A percentile compares a stretch with the other conserved stretches of the same genome.
Evolutionary conservation across 2,797 vertebrate genomes (phyloP).

Genomic region (Acanthiza pusilla): DNA sequence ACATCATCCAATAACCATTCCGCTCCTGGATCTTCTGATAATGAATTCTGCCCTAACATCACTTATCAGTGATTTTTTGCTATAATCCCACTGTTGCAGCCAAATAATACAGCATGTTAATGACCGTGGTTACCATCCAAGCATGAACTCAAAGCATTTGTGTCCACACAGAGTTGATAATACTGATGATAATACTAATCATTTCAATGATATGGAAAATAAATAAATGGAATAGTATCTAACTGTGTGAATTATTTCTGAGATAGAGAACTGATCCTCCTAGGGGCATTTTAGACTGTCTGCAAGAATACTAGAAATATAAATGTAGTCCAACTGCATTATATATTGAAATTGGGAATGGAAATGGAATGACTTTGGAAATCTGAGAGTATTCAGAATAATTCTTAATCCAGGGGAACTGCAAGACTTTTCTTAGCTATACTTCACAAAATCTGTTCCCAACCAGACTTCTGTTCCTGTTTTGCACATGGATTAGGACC

Average conservation of each 20-base stretch:
- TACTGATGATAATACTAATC: background rate
- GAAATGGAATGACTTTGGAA: background rate
- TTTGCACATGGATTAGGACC: background rate
- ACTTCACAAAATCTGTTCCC: background rate
- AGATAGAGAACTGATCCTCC: background rate
- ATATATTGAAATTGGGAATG: background rate
- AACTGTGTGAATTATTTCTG: background rate
- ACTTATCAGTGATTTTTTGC: background rate
- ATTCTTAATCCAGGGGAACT: background rate
- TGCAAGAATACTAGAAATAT: background rate
- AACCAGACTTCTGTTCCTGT: background rate
- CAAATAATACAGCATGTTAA: background rate
- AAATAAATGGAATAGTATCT: background rate
- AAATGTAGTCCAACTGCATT: background rate
- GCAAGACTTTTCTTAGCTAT: background rate
- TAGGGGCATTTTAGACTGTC: background rate
- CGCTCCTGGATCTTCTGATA: background rate
- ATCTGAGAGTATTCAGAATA: background rate
- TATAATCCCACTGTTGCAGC: background rate
- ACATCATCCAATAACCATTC: background rate
- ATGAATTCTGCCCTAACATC: background rate
- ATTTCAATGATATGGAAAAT: background rate
- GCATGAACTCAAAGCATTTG: background rate
- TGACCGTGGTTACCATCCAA: background rate
- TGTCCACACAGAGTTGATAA: background rate